Percentiles rank a stretch among this genome's conserved stretches.
Conservation (phyloP, 2,797 vertebrate species). For the Gila robusta region DNA sequence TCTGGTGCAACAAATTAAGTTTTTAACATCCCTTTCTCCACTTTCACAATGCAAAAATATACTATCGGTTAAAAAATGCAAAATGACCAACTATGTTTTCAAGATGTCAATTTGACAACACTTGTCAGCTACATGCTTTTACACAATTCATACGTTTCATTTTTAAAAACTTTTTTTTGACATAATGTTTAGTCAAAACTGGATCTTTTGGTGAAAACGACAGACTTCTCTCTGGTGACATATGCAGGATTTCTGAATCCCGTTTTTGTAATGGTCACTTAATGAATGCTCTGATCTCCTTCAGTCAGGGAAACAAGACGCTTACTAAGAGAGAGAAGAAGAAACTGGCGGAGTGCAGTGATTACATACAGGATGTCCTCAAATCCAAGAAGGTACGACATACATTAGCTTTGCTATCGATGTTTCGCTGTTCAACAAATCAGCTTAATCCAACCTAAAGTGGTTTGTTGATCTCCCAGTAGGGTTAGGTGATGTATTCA, state of each 20-base stretch:
- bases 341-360: constrained; percentile 73
- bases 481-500: not conserved
- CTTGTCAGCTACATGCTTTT: too few relatives aligned
- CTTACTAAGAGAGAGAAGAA: constrained; percentile 83
- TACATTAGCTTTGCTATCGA: not conserved
- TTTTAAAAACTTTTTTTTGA: not conserved
- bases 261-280: not conserved
- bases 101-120: not conserved
- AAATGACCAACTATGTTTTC: not conserved
- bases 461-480: not conserved
- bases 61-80: not conserved
- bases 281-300: constrained; percentile 48
- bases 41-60: not conserved
- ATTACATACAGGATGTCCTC: constrained; percentile 79
- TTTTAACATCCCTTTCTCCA: not conserved
- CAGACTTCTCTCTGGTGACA: not conserved
- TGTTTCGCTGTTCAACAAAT: constrained; percentile 17
- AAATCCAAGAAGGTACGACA: constrained; percentile 79
- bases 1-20: not conserved
- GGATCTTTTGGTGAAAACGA: not conserved
- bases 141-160: not conserved
- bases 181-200: not conserved
- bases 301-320: constrained; percentile 74
- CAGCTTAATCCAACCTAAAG: not conserved
- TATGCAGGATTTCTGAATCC: not conserved